A percentile compares a stretch with the other conserved stretches of the same genome.
phyloP scores from a whole-genome alignment of 2,797 vertebrate genomes.

The Cephalopachus bancanus region DNA sequence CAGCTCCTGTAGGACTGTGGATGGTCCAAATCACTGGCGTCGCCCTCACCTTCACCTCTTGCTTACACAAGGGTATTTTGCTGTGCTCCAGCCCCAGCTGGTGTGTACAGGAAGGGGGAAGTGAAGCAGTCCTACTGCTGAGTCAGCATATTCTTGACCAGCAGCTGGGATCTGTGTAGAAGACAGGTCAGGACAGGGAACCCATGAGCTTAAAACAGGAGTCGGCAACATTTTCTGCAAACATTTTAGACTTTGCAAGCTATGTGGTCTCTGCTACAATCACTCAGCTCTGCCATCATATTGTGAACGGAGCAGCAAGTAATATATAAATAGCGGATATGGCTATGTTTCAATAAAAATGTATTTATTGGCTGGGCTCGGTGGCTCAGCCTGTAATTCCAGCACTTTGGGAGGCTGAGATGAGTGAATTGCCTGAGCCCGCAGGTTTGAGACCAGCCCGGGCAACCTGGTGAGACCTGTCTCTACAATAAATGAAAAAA shows the following conservation, averaged over 20 bases:
- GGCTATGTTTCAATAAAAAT: neutral
- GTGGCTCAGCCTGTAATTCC: too few relatives aligned
- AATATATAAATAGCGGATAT: neutral
- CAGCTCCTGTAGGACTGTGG: neutral
- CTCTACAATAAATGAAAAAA: too few relatives aligned
- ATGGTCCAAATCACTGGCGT: neutral
- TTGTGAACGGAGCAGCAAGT: neutral
- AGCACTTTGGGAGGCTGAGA: too few relatives aligned
- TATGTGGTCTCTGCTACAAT: neutral
- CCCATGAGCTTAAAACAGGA: neutral
- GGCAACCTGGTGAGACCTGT: too few relatives aligned
- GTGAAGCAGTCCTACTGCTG: rapidly evolving
- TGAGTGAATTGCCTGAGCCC: too few relatives aligned
- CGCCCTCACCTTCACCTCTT: neutral
- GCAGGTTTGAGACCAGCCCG: too few relatives aligned
- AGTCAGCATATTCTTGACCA: neutral
- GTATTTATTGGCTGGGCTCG: neutral
- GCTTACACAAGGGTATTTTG: neutral
- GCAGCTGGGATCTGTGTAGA: neutral
- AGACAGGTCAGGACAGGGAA: neutral
- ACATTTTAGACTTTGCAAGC: neutral
- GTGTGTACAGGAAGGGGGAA: neutral
- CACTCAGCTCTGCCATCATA: neutral
- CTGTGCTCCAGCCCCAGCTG: too few relatives aligned
- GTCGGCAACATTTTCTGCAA: neutral